Percentiles rank a stretch among this genome's conserved stretches.
phyloP scores from a whole-genome alignment of 92 coral and sea anemone genomes.

The Zoanthus solanderi region DNA sequence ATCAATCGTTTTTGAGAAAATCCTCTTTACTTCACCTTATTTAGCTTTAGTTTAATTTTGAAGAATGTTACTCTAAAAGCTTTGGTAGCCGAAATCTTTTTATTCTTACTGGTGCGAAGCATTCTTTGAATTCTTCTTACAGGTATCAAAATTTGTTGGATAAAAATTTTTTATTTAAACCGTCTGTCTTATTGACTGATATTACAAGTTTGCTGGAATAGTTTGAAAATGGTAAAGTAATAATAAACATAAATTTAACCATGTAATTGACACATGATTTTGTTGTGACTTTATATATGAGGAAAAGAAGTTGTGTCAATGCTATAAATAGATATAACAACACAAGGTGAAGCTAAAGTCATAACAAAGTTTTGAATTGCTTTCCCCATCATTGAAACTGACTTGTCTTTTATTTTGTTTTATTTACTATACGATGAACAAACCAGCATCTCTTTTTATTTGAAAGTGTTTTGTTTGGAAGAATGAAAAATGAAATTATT shows the following conservation, averaged over 20 bases:
- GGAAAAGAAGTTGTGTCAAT: neutral
- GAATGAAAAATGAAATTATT: neutral
- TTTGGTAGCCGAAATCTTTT: no score
- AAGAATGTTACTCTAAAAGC: no score
- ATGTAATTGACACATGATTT: neutral
- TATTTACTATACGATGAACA: no score
- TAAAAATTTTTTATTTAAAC: no score
- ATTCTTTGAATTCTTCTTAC: no score
- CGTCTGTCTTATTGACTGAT: neutral
- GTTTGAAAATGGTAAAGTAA: neutral
- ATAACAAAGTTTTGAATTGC: neutral
- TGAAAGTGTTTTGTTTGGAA: neutral
- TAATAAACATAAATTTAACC: neutral
- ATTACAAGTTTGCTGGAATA: neutral
- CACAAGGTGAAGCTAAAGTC: neutral
- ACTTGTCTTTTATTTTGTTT: neutral
- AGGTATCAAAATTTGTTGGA: no score
- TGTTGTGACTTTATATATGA: neutral
- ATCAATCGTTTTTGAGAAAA: no score
- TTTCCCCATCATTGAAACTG: neutral
- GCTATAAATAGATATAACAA: conserved; percentile 9
- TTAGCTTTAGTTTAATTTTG: no score
- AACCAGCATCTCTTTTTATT: no score
- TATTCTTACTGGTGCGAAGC: no score
- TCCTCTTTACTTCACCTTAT: no score